A percentile compares a stretch with the other conserved stretches of the same genome.
phyloP scores from a whole-genome alignment of 2,797 vertebrate genomes.

The Staurois parvus region DNA sequence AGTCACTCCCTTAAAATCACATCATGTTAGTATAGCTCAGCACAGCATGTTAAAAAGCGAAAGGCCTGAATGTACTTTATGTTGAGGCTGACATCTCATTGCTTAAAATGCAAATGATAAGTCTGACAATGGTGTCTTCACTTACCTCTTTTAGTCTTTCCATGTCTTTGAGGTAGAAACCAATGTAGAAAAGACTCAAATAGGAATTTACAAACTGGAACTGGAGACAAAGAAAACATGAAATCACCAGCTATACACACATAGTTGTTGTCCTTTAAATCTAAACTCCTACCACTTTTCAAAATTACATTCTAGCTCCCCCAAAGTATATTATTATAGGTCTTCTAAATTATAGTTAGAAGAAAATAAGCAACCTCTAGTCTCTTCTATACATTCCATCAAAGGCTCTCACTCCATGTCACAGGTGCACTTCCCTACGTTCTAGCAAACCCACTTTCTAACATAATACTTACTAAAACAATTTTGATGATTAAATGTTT shows the following conservation, averaged over 20 bases:
- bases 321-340: neutral
- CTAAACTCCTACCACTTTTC: neutral
- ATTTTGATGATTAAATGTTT: constrained; percentile 99
- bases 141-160: constrained; percentile 97
- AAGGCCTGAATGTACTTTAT: neutral
- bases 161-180: constrained; percentile 99
- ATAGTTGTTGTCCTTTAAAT: neutral
- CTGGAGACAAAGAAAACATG: constrained; percentile 70
- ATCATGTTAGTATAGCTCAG: neutral
- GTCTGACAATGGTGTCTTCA: neutral
- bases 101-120: neutral
- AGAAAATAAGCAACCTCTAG: neutral
- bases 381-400: neutral
- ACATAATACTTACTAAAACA: constrained; percentile 88
- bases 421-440: neutral
- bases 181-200: constrained; percentile 99
- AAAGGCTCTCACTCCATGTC: neutral
- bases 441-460: neutral
- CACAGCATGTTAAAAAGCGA: neutral
- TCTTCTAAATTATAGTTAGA: neutral
- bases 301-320: neutral
- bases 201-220: constrained; percentile 99
- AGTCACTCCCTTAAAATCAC: neutral
- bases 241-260: neutral
- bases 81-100: neutral